These are phyloP conservation scores for Xenus cinereus DNA, from an alignment of 2,113 vertebrate genomes.

Conservation along the genomic window DNA sequence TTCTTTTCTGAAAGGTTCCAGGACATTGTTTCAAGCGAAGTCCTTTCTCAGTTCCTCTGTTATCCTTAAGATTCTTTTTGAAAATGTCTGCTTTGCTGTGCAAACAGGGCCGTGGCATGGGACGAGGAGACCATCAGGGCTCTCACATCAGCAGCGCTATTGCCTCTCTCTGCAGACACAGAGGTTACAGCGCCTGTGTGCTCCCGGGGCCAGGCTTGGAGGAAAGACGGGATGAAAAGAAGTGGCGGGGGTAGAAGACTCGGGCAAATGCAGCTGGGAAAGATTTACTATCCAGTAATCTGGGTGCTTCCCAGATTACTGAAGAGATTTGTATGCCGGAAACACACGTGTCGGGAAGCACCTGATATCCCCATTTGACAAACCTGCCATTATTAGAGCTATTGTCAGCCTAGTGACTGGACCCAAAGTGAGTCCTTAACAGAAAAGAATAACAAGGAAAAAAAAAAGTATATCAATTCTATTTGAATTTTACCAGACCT, in stretches of 20 bases:
- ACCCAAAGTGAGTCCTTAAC: not conserved
- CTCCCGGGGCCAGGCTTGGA: not conserved
- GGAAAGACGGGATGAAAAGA: not conserved
- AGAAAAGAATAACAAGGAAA: not conserved
- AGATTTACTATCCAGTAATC: not conserved
- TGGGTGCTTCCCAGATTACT: not conserved
- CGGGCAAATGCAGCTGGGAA: not conserved
- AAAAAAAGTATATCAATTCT: not conserved
- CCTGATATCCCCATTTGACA: not conserved
- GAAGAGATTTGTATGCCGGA: not conserved
- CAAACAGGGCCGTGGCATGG: not conserved
- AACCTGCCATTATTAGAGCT: not conserved
- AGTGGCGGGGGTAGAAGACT: not conserved
- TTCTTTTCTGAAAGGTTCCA: not conserved
- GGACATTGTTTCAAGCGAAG: not conserved
- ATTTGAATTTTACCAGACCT: not conserved
- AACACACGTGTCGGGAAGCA: not conserved
- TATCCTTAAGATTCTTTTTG: not conserved
- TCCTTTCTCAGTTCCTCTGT: not conserved
- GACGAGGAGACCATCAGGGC: not conserved
- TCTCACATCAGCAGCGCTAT: accelerated
- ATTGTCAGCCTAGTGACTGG: not conserved
- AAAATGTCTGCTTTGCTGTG: not conserved
- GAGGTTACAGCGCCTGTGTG: not conserved
- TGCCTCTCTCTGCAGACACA: not conserved